Conservation (phyloP, 2,797 vertebrate species). For the Acropternis orthonyx region DNA sequence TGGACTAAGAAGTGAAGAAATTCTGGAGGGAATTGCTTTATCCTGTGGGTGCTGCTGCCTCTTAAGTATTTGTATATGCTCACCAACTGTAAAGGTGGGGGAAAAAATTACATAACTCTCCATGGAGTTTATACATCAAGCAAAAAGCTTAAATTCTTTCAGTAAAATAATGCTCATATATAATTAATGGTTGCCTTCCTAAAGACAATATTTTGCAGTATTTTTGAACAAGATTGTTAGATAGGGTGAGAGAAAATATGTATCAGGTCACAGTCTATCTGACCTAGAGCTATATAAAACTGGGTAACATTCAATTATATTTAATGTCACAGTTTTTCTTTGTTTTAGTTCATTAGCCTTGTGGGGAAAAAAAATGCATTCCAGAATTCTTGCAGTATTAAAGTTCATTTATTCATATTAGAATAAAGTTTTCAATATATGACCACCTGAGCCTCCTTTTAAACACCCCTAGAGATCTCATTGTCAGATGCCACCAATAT, state of each 20-base stretch:
- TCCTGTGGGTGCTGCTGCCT: not conserved
- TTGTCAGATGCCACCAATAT: not conserved
- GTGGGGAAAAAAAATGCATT: slow-evolving; percentile 67
- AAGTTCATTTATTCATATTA: slow-evolving; percentile 68
- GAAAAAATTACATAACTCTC: not conserved
- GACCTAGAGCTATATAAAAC: slow-evolving; percentile 66
- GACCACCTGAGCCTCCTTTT: not conserved
- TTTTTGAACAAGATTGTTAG: slow-evolving; percentile 48
- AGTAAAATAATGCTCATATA: slow-evolving; percentile 40
- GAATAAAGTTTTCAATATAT: slow-evolving; percentile 58
- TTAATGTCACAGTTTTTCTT: slow-evolving; percentile 72
- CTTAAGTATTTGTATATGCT: not conserved
- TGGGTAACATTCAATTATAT: slow-evolving; percentile 60
- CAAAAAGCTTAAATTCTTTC: slow-evolving; percentile 26
- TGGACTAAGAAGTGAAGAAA: not conserved
- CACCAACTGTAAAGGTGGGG: not conserved
- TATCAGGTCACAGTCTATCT: slow-evolving; percentile 58
- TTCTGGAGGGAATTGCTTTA: not conserved
- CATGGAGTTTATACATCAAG: not conserved
- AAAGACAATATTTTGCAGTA: slow-evolving; percentile 58
- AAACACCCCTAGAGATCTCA: not conserved
- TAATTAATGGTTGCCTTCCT: slow-evolving; percentile 63
- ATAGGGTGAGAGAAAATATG: not conserved
- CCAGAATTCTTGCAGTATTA: slow-evolving; percentile 57
- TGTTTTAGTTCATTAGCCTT: slow-evolving; percentile 73